Evolutionary conservation across 2,113 vertebrate species (phyloP), one percentile per base, ranked within the genome.

Genomic region (Nannobrachium achirus): DNA sequence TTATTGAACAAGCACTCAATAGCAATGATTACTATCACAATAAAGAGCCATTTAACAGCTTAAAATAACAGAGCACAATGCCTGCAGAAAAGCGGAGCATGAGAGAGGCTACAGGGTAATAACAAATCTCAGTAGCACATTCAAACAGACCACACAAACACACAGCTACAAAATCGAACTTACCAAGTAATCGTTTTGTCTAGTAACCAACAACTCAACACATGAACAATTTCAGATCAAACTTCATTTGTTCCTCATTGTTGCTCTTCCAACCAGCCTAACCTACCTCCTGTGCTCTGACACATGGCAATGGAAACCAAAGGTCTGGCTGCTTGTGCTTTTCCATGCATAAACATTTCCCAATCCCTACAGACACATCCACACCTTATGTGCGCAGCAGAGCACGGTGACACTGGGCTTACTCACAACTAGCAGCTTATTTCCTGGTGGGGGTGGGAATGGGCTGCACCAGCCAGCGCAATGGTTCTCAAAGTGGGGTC

Each of bases 271-370:
- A 57, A 14, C 14, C n/a, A 13, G 20, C 33, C 38, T n/a, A 13
- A 50, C 56, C 33, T 59, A 19, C 57, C 6, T 48, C 18, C 14
- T 48, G 49, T 60, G 56, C 51, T n/a, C n/a, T 8, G 15, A 41
- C 39, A 41, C 50, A 62, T 6, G 40, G 10, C 61, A 41, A 13
- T 69, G 19, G 70, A 73, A 68, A 57, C 19, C 42, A 45, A 52
- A 46, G 41, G 69, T 63, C 69, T 86, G 58, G 70, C 64, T 61
- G 52, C 63, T 65, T 80, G 75, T 70, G 71, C 66, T 68, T 76
- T 53, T 66, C 61, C 71, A 62, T 67, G 66, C 67, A 86, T 65
- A 86, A 89, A 89, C 58, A 80, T 88, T 89, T 87, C 82, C 73
- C 71, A 82, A 85, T 59, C 73, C 39, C 19, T 48, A 58, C 56